Conservation (phyloP, 1,140 invertebrate genomes). For the Macrobrachium rosenbergii region DNA sequence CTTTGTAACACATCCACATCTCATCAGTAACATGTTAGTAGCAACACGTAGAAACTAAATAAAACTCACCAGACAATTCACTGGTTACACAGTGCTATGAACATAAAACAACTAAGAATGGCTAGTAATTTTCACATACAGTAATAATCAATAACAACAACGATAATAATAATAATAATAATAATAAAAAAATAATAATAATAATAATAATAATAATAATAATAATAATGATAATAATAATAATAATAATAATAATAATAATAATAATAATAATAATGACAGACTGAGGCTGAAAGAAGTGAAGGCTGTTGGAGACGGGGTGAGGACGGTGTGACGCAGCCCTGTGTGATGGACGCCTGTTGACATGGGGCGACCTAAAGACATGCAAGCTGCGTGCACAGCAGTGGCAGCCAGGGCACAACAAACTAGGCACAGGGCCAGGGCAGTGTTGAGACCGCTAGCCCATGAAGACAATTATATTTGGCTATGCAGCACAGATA, state of each 20-base stretch:
- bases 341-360: slow-evolving; percentile 56
- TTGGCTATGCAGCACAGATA: slow-evolving; percentile 56
- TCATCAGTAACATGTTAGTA: slow-evolving; percentile 63
- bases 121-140: slow-evolving; percentile 60
- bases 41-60: slow-evolving; percentile 61
- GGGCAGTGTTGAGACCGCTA: slow-evolving; percentile 53
- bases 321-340: slow-evolving; percentile 63
- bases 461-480: slow-evolving; percentile 50
- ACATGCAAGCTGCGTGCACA: slow-evolving; percentile 65
- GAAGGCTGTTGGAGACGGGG: slow-evolving; percentile 62
- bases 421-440: slow-evolving; percentile 59
- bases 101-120: slow-evolving; percentile 60
- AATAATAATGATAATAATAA: slow-evolving; percentile 22
- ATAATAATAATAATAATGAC: slow-evolving; percentile 58
- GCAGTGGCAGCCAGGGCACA: slow-evolving; percentile 63
- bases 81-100: slow-evolving; percentile 63
- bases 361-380: slow-evolving; percentile 45
- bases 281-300: slow-evolving; percentile 60
- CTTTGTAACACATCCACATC: slow-evolving; percentile 62
- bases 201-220: slow-evolving; percentile 58
- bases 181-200: slow-evolving; percentile 60
- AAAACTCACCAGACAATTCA: slow-evolving; percentile 65
- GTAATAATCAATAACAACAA: too few species aligned
- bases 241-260: slow-evolving; percentile 48
- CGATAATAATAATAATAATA: slow-evolving; percentile 53